Base-by-base conservation (phyloP, 2,888 invertebrate species). In the Aphodius sticticus region DNA sequence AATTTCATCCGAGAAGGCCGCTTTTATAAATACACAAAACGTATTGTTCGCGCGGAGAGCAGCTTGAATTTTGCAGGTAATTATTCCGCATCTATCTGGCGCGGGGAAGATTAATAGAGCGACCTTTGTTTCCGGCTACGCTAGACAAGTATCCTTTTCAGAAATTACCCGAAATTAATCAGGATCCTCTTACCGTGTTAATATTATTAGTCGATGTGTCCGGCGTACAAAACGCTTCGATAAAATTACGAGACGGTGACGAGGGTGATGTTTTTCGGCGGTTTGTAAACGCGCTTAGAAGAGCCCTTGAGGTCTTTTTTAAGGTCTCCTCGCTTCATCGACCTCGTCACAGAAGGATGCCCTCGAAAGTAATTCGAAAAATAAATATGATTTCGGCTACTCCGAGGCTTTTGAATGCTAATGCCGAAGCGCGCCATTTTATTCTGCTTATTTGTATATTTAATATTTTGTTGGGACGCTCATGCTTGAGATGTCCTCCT, bases 31-130 rank as follows among this genome's bases (percentile, higher is more conserved):
- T 74, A 35, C 74, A 74, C 35, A 35, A 35, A 26, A 35, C 74
- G 35, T 74, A 74, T 74, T 74, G 74, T 74, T 74, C 74, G 26
- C 36, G 36, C n/a, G 26, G 53, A 9, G 53, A 53, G 53, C 53
- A 53, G 74, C 74, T 35, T 74, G 74, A 74, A 74, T 74, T 74
- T 74, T 74, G 74, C 74, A 74, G 74, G 74, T 74, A 74, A 74
- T 74, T 74, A 74, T 74, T 36, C 74, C 36, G 74, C 74, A 74
- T 74, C 74, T 37, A 74, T 74, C 37, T 74, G 71, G 74, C 74
- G 74, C 26, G n/a, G 12, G 12, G 35, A 35, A 74, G 74, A 74
- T 74, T 74, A 74, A 74, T 74, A 74, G 74, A 74, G 37, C 74
- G 9, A 37, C 74, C 37, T 74, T 74, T 74, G 74, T 74, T 74